Base-by-base conservation (phyloP, 2,888 invertebrate genomes). In the Chaetoderma sp. region DNA sequence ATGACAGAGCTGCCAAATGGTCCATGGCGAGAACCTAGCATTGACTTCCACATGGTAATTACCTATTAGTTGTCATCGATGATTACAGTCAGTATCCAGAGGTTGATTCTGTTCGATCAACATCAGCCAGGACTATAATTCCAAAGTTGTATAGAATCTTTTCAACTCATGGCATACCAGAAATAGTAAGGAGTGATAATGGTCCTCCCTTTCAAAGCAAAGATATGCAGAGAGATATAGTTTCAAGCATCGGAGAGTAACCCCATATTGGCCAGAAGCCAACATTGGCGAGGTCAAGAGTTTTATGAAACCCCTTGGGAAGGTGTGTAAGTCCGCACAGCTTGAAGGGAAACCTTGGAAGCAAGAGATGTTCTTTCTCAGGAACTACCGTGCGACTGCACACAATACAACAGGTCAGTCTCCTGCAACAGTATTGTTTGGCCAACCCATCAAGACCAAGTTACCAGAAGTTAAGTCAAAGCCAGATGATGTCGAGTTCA, bases 61-160 rank as follows among this genome's bases (percentile, higher is more conserved):
- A n/a, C n/a, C n/a, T n/a, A n/a, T n/a, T n/a, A n/a, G n/a, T 47
- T 18, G 18, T 18, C 21, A 13, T 8, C 8, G 47, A 23, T 47
- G 47, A 47, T 47, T 47, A 47, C 47, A 47, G 47, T 18, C 13
- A 23, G 23, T 47, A 21, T 18, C 21, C 47, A 47, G 47, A 47
- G 47, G 47, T 47, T 13, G 47, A 47, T 21, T 21, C 23, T 47
- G 21, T 47, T 8, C 23, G 18, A 18, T 58, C 68, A 16, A 62
- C 63, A 10, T 36, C 68, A 39, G 54, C 68, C 2, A 55, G 18
- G 8, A 25, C 57, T 3, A 54, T 60, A 6, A 64, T 67, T 32
- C 64, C 67, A 21, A 33, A 18, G 23, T 45, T 68, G 3, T 60
- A 65, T 33, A 47, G n/a, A 5, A 54, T 61, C 28, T 65, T 54